phyloP scores from a whole-genome alignment of 2,797 vertebrate genomes.

The Chromis chromis region DNA sequence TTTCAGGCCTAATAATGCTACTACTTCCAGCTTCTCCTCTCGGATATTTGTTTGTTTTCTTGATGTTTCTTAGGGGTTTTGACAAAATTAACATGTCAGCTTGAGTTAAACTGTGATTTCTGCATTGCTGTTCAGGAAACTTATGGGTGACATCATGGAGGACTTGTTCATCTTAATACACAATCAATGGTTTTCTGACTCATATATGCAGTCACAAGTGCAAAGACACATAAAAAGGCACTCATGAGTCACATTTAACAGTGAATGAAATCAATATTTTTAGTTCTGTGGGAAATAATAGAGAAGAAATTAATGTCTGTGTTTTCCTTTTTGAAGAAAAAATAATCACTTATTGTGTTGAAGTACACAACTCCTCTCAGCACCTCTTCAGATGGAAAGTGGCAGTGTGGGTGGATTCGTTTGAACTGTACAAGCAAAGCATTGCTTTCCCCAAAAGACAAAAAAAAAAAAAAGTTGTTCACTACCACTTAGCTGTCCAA shows the following conservation, averaged over 20 bases:
- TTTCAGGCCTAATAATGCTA: too few species aligned
- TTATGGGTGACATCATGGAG: too few species aligned
- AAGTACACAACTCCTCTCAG: not conserved
- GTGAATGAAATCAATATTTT: not conserved
- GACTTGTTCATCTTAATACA: too few species aligned
- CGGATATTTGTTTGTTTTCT: too few species aligned
- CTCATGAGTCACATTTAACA: not conserved
- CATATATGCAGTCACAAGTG: too few species aligned
- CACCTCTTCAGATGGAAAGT: slow-evolving; percentile 6
- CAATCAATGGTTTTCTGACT: not conserved
- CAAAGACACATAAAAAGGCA: not conserved
- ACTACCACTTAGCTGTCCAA: slow-evolving; percentile 14
- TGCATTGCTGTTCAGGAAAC: too few species aligned
- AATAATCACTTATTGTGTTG: not conserved
- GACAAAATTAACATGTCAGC: too few species aligned
- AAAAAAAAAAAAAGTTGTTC: slow-evolving; percentile 17
- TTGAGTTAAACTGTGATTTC: not conserved
- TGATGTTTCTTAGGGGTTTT: too few species aligned
- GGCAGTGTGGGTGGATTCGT: slow-evolving; percentile 19
- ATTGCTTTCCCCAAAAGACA: slow-evolving; percentile 1
- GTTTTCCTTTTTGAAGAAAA: slow-evolving; percentile 2
- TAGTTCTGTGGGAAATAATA: not conserved
- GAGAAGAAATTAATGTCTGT: not conserved
- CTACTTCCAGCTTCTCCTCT: too few species aligned
- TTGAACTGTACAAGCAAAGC: slow-evolving; percentile 37